Evolutionary conservation across 2,888 invertebrate genomes (phyloP).

Genomic region (Pteria penguin): DNA sequence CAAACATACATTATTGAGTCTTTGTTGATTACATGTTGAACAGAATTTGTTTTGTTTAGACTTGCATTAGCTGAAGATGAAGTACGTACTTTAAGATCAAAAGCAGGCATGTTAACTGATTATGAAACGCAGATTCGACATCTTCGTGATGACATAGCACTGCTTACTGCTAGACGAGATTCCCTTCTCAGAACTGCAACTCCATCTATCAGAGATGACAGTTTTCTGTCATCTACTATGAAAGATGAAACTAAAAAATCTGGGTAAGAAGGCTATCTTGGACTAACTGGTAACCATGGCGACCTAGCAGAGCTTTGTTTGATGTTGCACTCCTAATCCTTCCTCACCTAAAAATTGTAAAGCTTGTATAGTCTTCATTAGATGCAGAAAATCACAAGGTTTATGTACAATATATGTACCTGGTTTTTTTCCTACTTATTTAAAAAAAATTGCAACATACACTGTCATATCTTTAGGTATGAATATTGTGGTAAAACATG

Average conservation of each 20-base stretch:
- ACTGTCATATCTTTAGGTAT: too few relatives aligned
- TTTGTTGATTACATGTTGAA: too few relatives aligned
- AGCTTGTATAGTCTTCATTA: too few relatives aligned
- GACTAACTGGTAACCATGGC: conserved; percentile 9
- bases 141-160: conserved; percentile 76
- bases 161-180: conserved; percentile 72
- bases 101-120: conserved; percentile 73
- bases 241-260: conserved; percentile 42
- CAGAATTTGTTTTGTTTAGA: conserved; percentile 59
- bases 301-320: background rate
- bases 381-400: too few relatives aligned
- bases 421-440: too few relatives aligned
- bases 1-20: too few relatives aligned
- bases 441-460: too few relatives aligned
- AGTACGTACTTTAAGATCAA: conserved; percentile 67
- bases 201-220: conserved; percentile 52
- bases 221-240: conserved; percentile 31
- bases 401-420: too few relatives aligned
- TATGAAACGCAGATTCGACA: conserved; percentile 77
- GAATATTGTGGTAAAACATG: too few relatives aligned
- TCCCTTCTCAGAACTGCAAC: conserved; percentile 59
- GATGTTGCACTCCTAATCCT: background rate
- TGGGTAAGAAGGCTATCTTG: conserved; percentile 37
- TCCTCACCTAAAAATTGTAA: too few relatives aligned
- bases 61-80: conserved; percentile 75